These are phyloP conservation scores for Montipora sp. DNA, from an alignment of 64 coral and sea anemone species.

Conservation along the genomic window DNA sequence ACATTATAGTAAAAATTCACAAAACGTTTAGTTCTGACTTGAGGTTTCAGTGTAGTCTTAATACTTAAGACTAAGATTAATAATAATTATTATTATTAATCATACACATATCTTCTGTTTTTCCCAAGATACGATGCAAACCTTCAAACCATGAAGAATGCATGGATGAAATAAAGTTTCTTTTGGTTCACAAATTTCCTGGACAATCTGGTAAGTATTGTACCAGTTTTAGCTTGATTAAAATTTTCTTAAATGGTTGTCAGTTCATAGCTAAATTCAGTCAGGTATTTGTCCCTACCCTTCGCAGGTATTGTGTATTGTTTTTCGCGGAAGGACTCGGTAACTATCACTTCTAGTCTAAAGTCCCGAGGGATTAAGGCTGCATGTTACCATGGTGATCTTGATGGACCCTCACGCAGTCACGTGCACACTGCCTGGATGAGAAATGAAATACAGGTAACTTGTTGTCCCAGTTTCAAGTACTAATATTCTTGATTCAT, in stretches of 20 bases:
- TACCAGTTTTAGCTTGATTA: not conserved
- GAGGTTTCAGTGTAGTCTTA: too few species aligned
- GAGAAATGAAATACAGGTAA: constrained; percentile 79
- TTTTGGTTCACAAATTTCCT: constrained; percentile 72
- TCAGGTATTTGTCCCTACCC: not conserved
- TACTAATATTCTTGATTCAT: too few species aligned
- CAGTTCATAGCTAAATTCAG: too few species aligned
- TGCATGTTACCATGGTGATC: constrained; percentile 90
- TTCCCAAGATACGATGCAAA: constrained; percentile 62
- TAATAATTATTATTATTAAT: not conserved
- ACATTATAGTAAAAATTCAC: too few species aligned
- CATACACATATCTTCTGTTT: not conserved
- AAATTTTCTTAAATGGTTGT: too few species aligned
- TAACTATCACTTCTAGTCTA: constrained; percentile 68
- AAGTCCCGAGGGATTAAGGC: constrained; percentile 71
- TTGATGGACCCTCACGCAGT: constrained; percentile 60
- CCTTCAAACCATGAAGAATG: constrained; percentile 64
- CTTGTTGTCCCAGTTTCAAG: too few species aligned
- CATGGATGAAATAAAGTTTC: constrained; percentile 71
- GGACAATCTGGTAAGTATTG: constrained; percentile 55
- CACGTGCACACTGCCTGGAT: constrained; percentile 85
- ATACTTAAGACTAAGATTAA: too few species aligned
- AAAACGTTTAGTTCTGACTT: too few species aligned
- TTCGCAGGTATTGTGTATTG: constrained; percentile 88
- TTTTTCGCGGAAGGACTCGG: constrained; percentile 87